Evolutionary conservation across 92 coral and sea anemone genomes (phyloP).

Genomic region (Anthopleura xanthogrammica): DNA sequence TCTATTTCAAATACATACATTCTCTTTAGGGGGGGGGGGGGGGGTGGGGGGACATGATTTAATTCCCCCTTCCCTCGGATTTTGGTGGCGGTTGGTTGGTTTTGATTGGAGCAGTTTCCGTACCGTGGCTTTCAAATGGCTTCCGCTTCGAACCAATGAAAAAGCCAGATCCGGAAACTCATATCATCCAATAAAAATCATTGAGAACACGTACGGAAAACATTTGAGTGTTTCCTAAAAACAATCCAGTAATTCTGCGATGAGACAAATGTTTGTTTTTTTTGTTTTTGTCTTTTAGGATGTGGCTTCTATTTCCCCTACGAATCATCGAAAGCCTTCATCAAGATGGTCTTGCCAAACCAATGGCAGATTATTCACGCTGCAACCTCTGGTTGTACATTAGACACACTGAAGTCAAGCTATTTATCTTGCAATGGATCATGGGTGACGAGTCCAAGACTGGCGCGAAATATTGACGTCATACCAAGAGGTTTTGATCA

Average conservation of each 20-base stretch:
- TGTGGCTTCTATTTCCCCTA: slow-evolving; percentile 36
- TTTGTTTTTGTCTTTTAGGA: slow-evolving; percentile 18
- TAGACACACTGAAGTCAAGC: neutral
- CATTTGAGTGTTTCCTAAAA: neutral
- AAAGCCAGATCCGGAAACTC: too few species aligned
- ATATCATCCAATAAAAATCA: too few species aligned
- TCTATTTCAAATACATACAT: too few species aligned
- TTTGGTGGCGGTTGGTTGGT: too few species aligned
- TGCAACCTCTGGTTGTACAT: slow-evolving; percentile 10
- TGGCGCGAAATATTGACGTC: slow-evolving; percentile 14
- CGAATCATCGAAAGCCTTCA: slow-evolving; percentile 26
- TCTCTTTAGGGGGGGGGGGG: too few species aligned
- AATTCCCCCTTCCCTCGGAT: too few species aligned
- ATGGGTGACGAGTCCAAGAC: slow-evolving; percentile 15
- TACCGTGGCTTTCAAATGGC: too few species aligned
- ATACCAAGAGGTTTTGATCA: slow-evolving; percentile 28
- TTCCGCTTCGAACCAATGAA: too few species aligned
- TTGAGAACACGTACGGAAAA: neutral
- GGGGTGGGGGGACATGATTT: too few species aligned
- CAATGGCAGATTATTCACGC: slow-evolving; percentile 34
- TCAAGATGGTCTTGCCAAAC: slow-evolving; percentile 1
- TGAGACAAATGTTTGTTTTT: neutral
- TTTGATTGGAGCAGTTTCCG: too few species aligned
- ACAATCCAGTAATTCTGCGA: neutral
- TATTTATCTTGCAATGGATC: slow-evolving; percentile 33